phyloP scores from a whole-genome alignment of 2,113 vertebrate species.

The Hippocampus barbouri region DNA sequence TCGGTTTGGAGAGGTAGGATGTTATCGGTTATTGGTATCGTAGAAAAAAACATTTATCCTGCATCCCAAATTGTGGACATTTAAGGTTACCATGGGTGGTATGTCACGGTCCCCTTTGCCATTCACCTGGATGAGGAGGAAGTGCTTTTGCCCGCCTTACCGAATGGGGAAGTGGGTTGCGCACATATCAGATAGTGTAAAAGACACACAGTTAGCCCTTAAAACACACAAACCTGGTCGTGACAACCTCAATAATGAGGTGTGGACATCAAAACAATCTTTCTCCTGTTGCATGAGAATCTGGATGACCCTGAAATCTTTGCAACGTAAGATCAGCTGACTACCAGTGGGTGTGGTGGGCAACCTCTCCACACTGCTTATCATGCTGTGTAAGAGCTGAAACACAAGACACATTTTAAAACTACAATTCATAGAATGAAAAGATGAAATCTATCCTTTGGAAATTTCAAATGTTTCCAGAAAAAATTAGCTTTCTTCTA shows the following conservation, averaged over 20 bases:
- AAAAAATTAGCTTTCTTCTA: background rate
- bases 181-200: background rate
- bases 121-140: no score
- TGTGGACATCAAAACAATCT: conserved; percentile 85
- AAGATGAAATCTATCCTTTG: background rate
- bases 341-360: conserved; percentile 80
- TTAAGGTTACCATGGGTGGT: no score
- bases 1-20: no score
- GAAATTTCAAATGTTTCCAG: background rate
- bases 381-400: conserved; percentile 92
- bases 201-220: background rate
- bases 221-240: conserved; percentile 78
- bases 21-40: no score
- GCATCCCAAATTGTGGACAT: no score
- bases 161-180: no score
- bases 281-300: conserved; percentile 86
- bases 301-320: conserved; percentile 88
- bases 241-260: conserved; percentile 83
- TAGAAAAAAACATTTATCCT: no score
- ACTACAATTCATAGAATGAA: background rate
- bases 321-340: conserved; percentile 86
- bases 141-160: no score
- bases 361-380: conserved; percentile 83
- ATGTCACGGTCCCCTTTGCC: no score
- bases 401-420: conserved; percentile 1